These are phyloP conservation scores for Parauchenoglanis punctatus DNA, from an alignment of 2,797 vertebrate species.

Conservation along the genomic window DNA sequence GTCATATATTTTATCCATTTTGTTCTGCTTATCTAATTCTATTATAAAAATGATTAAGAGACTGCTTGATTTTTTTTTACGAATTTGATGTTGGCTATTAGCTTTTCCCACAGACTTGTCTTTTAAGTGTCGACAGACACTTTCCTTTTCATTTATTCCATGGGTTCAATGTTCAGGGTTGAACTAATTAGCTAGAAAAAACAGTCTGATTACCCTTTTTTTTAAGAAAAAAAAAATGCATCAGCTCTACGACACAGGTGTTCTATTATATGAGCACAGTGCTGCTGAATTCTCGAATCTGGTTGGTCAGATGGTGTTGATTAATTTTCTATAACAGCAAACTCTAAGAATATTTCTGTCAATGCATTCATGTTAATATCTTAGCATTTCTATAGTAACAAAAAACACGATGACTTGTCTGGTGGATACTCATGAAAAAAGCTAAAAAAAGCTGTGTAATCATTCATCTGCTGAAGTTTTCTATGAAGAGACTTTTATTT, in stretches of 20 bases:
- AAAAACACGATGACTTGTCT: not conserved
- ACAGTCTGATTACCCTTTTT: no score
- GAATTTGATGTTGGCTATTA: not conserved
- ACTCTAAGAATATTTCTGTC: not conserved
- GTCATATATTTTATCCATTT: not conserved
- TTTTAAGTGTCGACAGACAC: not conserved
- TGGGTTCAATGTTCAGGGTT: not conserved
- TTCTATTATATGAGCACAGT: no score
- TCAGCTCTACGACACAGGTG: no score
- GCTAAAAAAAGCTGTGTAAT: not conserved
- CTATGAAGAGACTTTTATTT: not conserved
- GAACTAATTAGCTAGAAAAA: no score
- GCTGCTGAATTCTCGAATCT: no score
- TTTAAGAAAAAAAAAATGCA: no score
- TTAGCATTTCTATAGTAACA: not conserved
- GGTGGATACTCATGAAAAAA: not conserved
- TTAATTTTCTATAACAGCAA: not conserved
- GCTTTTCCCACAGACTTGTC: not conserved
- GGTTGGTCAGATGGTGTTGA: no score
- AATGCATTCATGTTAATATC: not conserved
- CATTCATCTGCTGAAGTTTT: not conserved
- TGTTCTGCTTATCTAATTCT: not conserved
- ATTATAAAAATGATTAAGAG: not conserved
- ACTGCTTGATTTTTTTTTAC: not conserved
- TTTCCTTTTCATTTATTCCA: not conserved